phyloP scores from a whole-genome alignment of 1,140 invertebrate genomes.

The Drosophila dunni region DNA sequence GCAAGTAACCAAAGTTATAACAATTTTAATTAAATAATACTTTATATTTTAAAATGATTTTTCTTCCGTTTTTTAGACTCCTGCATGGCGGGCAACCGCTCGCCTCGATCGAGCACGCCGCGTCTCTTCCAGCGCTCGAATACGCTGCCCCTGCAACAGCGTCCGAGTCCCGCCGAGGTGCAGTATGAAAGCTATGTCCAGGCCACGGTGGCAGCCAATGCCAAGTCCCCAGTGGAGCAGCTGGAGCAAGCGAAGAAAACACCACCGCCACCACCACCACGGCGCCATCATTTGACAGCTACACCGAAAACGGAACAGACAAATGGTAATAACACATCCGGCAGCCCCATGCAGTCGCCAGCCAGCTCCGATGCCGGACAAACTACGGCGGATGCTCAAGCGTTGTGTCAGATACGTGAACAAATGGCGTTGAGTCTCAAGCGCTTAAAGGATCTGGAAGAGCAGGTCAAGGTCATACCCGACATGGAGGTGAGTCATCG shows the following conservation, averaged over 20 bases:
- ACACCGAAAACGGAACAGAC: conserved; percentile 42
- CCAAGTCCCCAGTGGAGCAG: conserved; percentile 80
- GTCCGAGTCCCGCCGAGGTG: conserved; percentile 75
- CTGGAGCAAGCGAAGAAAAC: conserved; percentile 39
- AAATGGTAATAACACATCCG: conserved; percentile 38
- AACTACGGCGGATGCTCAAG: conserved; percentile 65
- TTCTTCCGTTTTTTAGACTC: conserved; percentile 55
- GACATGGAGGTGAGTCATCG: conserved; percentile 88
- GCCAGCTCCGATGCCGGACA: conserved; percentile 56
- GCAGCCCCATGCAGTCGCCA: conserved; percentile 58
- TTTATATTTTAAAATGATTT: not conserved
- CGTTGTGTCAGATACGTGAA: conserved; percentile 76
- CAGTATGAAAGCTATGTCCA: conserved; percentile 82
- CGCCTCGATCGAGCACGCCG: conserved; percentile 54
- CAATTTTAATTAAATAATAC: not conserved
- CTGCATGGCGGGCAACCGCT: conserved; percentile 77
- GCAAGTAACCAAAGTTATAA: conserved; percentile 35
- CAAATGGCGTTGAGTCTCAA: conserved; percentile 91
- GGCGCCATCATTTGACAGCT: conserved; percentile 60
- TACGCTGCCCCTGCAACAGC: conserved; percentile 71
- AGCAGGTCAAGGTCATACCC: conserved; percentile 94
- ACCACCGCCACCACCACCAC: conserved; percentile 69
- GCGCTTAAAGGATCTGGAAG: conserved; percentile 92
- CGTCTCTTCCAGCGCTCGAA: conserved; percentile 67
- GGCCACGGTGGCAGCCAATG: conserved; percentile 80